Conservation (phyloP, 2,113 vertebrate species). For the Aphelocoma coerulescens region DNA sequence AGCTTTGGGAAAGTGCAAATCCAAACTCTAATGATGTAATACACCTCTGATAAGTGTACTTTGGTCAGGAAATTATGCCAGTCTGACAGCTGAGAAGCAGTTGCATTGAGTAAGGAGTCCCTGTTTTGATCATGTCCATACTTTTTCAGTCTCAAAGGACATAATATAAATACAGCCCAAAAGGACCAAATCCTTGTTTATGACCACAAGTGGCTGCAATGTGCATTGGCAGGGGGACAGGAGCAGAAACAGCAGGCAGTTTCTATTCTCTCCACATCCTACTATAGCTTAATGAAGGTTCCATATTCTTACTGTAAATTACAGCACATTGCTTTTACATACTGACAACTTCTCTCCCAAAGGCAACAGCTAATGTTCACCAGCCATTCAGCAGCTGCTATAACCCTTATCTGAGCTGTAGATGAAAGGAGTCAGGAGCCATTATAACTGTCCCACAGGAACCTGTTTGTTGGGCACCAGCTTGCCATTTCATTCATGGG, state of each 20-base stretch:
- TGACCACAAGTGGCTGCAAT: background rate
- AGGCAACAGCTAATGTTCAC: background rate
- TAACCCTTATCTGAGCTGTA: background rate
- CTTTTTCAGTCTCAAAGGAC: background rate
- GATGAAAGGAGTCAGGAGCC: background rate
- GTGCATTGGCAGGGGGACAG: background rate
- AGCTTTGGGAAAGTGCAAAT: background rate
- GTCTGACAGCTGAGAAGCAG: background rate
- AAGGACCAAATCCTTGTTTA: background rate
- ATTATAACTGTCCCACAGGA: background rate
- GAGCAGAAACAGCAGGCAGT: background rate
- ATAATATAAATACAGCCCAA: background rate
- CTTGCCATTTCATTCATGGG: background rate
- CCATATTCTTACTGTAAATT: background rate
- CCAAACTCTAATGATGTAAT: background rate
- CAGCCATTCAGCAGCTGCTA: background rate
- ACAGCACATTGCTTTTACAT: background rate
- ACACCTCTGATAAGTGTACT: background rate
- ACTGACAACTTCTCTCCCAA: background rate
- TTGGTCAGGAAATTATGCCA: background rate
- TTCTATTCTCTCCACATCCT: background rate
- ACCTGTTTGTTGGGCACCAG: background rate
- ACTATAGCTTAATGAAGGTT: background rate
- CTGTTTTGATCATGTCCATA: background rate
- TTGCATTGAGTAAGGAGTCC: background rate